Percentiles rank a stretch among this genome's conserved stretches.
These are phyloP conservation scores for Electrophaes corylata DNA, from an alignment of 2,888 invertebrate genomes.

Conservation along the genomic window DNA sequence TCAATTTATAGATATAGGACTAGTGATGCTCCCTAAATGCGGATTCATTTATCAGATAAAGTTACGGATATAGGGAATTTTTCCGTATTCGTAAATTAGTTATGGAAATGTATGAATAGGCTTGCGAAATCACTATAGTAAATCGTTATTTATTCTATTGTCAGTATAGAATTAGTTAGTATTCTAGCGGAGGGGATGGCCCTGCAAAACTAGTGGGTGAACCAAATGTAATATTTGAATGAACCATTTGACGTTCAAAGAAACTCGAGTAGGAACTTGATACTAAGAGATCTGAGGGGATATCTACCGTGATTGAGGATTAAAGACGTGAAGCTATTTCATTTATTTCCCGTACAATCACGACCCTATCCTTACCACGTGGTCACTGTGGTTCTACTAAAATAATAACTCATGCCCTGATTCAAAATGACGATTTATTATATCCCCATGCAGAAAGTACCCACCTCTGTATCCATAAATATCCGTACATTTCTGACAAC, in stretches of 20 bases:
- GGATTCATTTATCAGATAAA: conserved; percentile 19
- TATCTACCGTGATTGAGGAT: too few relatives aligned
- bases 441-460: conserved; percentile 5
- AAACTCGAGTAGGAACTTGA: too few relatives aligned
- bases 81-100: neutral
- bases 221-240: too few relatives aligned
- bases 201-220: too few relatives aligned
- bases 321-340: too few relatives aligned
- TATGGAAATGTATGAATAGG: neutral
- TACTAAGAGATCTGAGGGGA: too few relatives aligned
- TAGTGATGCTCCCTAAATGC: conserved; percentile 16
- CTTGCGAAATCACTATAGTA: too few relatives aligned
- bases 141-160: neutral
- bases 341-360: too few relatives aligned
- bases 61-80: conserved; percentile 14
- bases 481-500: conserved; percentile 36
- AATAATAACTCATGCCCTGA: neutral
- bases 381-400: neutral
- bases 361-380: neutral
- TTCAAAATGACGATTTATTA: conserved; percentile 8
- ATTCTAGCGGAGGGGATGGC: too few relatives aligned
- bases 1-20: conserved; percentile 52
- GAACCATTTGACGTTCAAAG: too few relatives aligned
- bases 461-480: conserved; percentile 22
- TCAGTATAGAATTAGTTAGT: neutral